These are phyloP conservation scores for Acanthosepion esculentum DNA, from an alignment of 2,888 invertebrate species.

Conservation along the genomic window DNA sequence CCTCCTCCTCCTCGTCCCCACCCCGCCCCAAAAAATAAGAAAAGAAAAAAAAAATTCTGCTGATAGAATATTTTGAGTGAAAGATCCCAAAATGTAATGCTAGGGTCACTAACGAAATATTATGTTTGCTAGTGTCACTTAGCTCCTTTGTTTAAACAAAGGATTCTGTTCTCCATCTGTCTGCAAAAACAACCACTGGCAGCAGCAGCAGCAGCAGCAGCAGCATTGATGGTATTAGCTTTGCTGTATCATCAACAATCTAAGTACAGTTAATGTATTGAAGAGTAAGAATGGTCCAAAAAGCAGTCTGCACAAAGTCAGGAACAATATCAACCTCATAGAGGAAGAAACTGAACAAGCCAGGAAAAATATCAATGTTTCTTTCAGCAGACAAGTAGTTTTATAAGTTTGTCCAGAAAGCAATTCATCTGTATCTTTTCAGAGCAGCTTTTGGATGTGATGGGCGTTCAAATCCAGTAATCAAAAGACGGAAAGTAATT, in stretches of 20 bases:
- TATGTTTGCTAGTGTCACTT: constrained; percentile 24
- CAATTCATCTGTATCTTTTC: neutral
- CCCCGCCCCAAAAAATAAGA: neutral
- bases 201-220: neutral
- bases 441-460: neutral
- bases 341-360: neutral
- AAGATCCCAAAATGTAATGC: constrained; percentile 20
- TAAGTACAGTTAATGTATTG: neutral
- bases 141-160: neutral
- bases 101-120: constrained; percentile 42
- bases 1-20: neutral
- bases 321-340: neutral
- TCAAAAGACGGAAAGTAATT: neutral
- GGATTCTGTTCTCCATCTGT: neutral
- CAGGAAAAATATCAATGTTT: neutral
- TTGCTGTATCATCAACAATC: neutral
- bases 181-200: constrained; percentile 37
- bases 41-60: neutral
- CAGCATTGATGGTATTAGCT: neutral
- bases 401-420: neutral
- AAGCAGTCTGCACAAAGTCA: neutral
- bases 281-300: neutral
- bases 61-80: neutral
- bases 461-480: neutral
- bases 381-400: neutral